phyloP scores from a whole-genome alignment of 2,113 vertebrate genomes.

The Oryzias curvinotus region DNA sequence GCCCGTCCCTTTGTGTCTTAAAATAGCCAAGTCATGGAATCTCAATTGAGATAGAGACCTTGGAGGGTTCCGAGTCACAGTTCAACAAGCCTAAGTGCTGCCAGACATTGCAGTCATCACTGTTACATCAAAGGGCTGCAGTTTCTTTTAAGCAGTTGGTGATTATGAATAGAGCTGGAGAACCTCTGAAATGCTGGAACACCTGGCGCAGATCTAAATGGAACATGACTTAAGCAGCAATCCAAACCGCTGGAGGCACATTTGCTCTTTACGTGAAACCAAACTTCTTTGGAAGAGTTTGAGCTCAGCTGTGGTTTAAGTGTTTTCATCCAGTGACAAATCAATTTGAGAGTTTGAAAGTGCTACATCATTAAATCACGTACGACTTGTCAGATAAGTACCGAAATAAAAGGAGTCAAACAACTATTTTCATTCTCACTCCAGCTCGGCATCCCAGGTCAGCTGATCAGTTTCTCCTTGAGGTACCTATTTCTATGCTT shows the following conservation, averaged over 20 bases:
- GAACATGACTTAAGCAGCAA: slow-evolving; percentile 3
- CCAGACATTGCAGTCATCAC: slow-evolving; percentile 67
- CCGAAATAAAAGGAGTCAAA: no score
- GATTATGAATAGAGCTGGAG: slow-evolving; percentile 20
- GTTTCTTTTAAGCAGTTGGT: slow-evolving; percentile 21
- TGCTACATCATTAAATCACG: no score
- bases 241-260: slow-evolving; percentile 14
- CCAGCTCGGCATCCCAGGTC: no score
- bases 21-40: slow-evolving; percentile 79
- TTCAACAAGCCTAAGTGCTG: slow-evolving; percentile 67
- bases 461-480: no score
- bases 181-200: slow-evolving; percentile 9
- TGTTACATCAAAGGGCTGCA: slow-evolving; percentile 64
- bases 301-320: no score
- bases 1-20: slow-evolving; percentile 64
- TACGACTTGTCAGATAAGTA: no score
- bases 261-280: background rate
- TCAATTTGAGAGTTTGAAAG: no score
- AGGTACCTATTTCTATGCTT: no score
- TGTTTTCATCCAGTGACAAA: no score
- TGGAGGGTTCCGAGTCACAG: slow-evolving; percentile 64
- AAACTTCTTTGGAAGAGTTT: no score
- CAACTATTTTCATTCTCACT: no score
- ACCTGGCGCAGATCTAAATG: slow-evolving; percentile 7
- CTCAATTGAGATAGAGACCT: slow-evolving; percentile 61